Conservation (phyloP, 2,113 vertebrate genomes). For the Irena cyanogastra region DNA sequence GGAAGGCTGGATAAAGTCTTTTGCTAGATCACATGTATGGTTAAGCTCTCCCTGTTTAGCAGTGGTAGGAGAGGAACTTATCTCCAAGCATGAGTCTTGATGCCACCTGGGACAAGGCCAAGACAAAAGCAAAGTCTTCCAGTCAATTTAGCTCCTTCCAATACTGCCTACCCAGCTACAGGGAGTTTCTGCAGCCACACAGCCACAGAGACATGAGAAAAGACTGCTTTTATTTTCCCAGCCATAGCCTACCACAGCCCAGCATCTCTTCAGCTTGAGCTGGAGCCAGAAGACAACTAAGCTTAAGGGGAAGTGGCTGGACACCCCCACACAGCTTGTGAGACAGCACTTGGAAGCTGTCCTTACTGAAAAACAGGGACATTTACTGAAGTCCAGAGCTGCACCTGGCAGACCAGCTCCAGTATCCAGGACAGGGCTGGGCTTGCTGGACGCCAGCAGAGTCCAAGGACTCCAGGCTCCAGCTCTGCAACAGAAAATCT, state of each 20-base stretch:
- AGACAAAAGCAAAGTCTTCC: constrained; percentile 11
- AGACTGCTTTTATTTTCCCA: constrained; percentile 18
- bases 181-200: not conserved
- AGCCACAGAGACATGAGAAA: constrained; percentile 5
- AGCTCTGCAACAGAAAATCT: not conserved
- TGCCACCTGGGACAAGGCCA: not conserved
- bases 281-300: not conserved
- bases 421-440: not conserved
- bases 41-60: not conserved
- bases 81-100: not conserved
- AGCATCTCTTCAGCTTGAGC: not conserved
- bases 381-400: not conserved
- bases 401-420: not conserved
- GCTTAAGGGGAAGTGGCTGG: not conserved
- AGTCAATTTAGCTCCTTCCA: not conserved
- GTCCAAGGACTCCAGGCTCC: not conserved
- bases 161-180: not conserved
- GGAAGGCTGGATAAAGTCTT: not conserved
- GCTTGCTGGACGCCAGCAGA: not conserved
- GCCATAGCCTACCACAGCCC: not conserved
- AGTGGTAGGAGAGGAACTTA: not conserved
- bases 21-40: not conserved
- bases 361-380: not conserved
- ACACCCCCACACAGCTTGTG: not conserved
- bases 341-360: not conserved